Conservation (phyloP, 2,888 invertebrate genomes). For the Lottia scabra region DNA sequence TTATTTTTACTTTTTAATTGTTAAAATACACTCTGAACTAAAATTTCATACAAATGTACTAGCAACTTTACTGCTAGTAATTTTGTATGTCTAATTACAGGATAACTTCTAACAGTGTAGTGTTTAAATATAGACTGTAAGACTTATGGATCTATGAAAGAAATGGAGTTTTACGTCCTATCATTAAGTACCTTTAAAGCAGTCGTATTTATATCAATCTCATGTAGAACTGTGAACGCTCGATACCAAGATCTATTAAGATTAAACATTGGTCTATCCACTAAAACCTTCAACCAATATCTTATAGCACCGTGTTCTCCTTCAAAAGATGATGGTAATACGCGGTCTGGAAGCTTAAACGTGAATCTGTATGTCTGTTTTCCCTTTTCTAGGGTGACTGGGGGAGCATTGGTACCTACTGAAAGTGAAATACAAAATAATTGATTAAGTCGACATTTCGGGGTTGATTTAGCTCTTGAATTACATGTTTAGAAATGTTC, state of each 20-base stretch:
- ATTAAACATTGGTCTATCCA: slow-evolving; percentile 37
- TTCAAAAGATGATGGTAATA: slow-evolving; percentile 44
- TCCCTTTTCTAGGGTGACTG: slow-evolving; percentile 24
- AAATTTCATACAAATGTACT: too few species aligned
- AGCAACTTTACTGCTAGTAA: too few species aligned
- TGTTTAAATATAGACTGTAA: too few species aligned
- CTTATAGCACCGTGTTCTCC: slow-evolving; percentile 39
- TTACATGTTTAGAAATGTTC: too few species aligned
- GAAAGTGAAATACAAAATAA: too few species aligned
- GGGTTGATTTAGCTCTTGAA: too few species aligned
- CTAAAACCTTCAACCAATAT: slow-evolving; percentile 38
- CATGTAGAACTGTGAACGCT: slow-evolving; percentile 36
- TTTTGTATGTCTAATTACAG: too few species aligned
- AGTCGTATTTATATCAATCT: slow-evolving; percentile 32
- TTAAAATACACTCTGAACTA: too few species aligned
- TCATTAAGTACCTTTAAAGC: slow-evolving; percentile 5
- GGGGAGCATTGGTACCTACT: background rate
- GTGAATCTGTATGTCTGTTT: slow-evolving; percentile 31
- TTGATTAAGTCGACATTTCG: too few species aligned
- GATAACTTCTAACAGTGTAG: too few species aligned
- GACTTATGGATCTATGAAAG: too few species aligned
- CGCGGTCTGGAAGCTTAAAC: slow-evolving; percentile 32
- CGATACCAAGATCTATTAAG: slow-evolving; percentile 32
- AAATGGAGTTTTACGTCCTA: background rate
- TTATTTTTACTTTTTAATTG: too few species aligned